Base-by-base conservation (phyloP, 2,797 vertebrate genomes). In the Sarcoramphus papa region DNA sequence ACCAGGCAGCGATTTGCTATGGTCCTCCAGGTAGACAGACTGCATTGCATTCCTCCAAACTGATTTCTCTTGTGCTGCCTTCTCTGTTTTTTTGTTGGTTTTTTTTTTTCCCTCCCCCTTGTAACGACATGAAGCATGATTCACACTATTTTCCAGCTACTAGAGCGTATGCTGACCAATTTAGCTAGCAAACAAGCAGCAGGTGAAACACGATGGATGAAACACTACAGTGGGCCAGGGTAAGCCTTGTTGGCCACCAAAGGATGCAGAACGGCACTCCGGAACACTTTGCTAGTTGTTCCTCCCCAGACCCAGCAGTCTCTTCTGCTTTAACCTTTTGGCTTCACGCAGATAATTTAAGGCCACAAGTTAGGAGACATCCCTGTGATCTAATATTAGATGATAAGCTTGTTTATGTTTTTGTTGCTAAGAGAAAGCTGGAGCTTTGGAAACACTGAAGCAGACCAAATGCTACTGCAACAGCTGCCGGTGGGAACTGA, bases 401-500 rank as follows among this genome's bases (percentile, higher is more conserved):
- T 43, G 40, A 72, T 70, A 84, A 97, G 76, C 70, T 80, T 97
- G 97, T 98, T 98, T 97, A 95, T 94, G 90, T 96, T 95, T 89
- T 62, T 89, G 98, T 98, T 97, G 98, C 97, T 97, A 97, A 97
- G 98, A 97, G 94, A 94, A 97, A 93, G 93, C 33, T 53, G 56
- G 69, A 74, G 63, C 96, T 97, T 95, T 97, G 97, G 97, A 96
- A 98, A 97, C 91, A 93, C 74, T 11, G 37, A 96, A 94, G 93
- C 94, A 93, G 72, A 91, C 47, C 75, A 94, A 95, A 91, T 62
- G 73, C 89, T 93, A 70, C 20, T 78, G 82, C 84, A 90, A 97
- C 98, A 98, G 98, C 97, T 98, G 98, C 94, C 3, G 2, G 54
- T 56, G 72, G 94, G 96, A 95, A 67, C 81, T 81, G 77, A 87